These are phyloP conservation scores for Takifugu bimaculatus DNA, from an alignment of 2,113 vertebrate genomes.

Conservation along the genomic window DNA sequence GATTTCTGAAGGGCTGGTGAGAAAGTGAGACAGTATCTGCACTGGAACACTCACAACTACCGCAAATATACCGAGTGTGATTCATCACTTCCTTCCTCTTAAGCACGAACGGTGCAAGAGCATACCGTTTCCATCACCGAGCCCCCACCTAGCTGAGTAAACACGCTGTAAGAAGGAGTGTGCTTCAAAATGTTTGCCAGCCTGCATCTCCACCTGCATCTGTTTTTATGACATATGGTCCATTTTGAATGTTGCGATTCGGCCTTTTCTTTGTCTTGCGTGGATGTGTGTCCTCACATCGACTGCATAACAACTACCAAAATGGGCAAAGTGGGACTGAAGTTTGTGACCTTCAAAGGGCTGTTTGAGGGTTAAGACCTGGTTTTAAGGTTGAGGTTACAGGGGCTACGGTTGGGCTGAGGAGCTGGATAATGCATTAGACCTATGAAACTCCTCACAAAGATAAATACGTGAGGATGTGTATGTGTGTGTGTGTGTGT, in stretches of 20 bases:
- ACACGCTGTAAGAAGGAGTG: not conserved
- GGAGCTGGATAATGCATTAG: too few relatives aligned
- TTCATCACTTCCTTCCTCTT: conserved; percentile 73
- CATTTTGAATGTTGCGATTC: not conserved
- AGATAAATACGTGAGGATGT: too few relatives aligned
- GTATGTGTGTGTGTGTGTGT: too few relatives aligned
- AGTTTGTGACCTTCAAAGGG: too few relatives aligned
- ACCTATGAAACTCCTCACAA: too few relatives aligned
- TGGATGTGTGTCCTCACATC: too few relatives aligned
- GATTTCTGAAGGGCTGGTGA: conserved; percentile 47
- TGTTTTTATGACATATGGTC: not conserved
- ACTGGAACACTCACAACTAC: conserved; percentile 51
- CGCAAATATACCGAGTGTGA: conserved; percentile 64
- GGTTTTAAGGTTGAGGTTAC: too few relatives aligned
- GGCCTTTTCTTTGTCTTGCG: too few relatives aligned
- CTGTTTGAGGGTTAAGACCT: too few relatives aligned
- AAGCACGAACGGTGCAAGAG: conserved; percentile 50
- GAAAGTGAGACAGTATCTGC: conserved; percentile 38
- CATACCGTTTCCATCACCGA: conserved; percentile 11
- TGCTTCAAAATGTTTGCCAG: not conserved
- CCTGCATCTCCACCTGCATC: not conserved
- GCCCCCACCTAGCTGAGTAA: conserved; percentile 24
- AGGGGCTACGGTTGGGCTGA: too few relatives aligned
- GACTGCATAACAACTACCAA: too few relatives aligned
- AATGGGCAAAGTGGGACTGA: too few relatives aligned